Evolutionary conservation across 2,113 vertebrate genomes (phyloP), one percentile per base, ranked within the genome.

Genomic region (Bubo bubo): DNA sequence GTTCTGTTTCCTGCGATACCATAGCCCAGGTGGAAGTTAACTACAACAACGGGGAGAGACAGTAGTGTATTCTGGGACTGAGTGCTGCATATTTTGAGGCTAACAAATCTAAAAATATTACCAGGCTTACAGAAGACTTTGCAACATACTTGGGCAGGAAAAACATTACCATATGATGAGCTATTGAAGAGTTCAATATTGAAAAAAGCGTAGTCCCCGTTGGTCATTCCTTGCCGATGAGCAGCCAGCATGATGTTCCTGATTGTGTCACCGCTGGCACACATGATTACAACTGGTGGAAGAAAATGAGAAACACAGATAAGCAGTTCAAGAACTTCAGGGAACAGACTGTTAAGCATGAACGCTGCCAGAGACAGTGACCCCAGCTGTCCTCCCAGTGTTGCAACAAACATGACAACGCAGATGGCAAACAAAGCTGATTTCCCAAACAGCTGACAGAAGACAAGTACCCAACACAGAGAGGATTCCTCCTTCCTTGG

Each of bases 121-220:
- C 13, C 32, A 30, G 23, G 45, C 82, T 91, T 95, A 87, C 30
- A 50, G 59, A 95, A 93, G 58, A 76, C 18, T 93, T 97, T 74
- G 39, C 75, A 81, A 95, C n/a, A 85, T 73, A 49, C 32, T 56
- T 30, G 43, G 43, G 41, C 28, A 74, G 47, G 21, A 66, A 70
- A 62, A 81, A 70, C 66, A 94, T 98, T 99, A 99, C 99, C 99
- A 30, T 99, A 99, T 62, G 98, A 99, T 6, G 99, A 99, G 55
- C 99, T 98, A 93, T 99, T 99, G 98, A 99, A 99, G 93, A 99
- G 99, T 89, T 99, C 99, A 11, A 99, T 98, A 97, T 99, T 99
- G 97, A 99, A 99, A 98, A 99, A 99, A 85, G 99, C 98, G 2
- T 99, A 98, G 88, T 98, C 99, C 60, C 99, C 99, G 0, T 97